Evolutionary conservation across 1,140 invertebrate genomes (phyloP).

Genomic region (Neuroterus valhalla): DNA sequence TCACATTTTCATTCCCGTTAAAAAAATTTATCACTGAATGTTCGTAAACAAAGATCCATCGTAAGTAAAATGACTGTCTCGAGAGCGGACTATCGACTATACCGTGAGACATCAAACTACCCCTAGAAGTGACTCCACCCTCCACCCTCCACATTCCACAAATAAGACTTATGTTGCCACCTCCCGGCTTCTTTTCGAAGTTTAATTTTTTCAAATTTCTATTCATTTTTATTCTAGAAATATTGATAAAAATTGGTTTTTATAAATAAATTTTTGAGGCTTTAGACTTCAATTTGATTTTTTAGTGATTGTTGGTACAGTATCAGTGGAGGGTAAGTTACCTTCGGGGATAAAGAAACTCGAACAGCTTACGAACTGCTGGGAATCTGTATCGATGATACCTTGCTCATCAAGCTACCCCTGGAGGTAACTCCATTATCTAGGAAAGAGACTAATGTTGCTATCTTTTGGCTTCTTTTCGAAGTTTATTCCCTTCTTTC

Average conservation of each 20-base stretch:
- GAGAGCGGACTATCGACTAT: conserved; percentile 14
- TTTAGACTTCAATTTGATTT: no score
- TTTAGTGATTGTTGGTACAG: no score
- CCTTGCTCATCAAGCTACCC: conserved; percentile 23
- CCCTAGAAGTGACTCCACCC: conserved; percentile 28
- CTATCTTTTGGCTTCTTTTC: neutral
- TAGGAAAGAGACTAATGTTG: neutral
- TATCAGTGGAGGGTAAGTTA: no score
- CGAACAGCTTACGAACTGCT: no score
- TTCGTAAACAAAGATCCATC: neutral
- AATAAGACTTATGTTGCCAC: neutral
- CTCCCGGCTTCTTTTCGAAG: neutral
- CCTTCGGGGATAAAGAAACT: no score
- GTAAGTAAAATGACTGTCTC: conserved; percentile 21
- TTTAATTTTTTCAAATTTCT: neutral
- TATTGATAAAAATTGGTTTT: no score
- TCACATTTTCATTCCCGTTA: conserved; percentile 9
- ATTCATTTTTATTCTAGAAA: no score
- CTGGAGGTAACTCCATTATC: conserved; percentile 6
- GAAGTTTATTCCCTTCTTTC: neutral
- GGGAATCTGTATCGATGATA: conserved; percentile 26
- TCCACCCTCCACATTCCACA: neutral
- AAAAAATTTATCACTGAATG: neutral
- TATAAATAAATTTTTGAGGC: no score
- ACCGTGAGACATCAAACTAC: conserved; percentile 16